Evolutionary conservation across 53 echinoderm and acorn worm genomes (phyloP), one percentile per base, ranked within the genome.

Genomic region (Henricia sp.): DNA sequence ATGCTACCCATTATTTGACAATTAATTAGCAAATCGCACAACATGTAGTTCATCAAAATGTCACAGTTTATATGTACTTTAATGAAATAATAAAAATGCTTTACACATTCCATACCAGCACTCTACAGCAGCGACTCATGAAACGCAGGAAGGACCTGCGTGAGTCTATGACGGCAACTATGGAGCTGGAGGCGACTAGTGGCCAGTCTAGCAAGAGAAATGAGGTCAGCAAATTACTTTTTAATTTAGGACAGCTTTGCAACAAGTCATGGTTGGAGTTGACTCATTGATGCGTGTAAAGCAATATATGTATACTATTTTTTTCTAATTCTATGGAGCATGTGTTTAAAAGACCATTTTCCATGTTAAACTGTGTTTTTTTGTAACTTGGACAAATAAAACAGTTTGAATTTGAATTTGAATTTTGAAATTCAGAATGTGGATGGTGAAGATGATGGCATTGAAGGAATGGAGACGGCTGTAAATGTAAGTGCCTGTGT

Each of bases 141-240:
- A 84, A 90, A 19, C 67, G 90, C 44, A 53, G 90, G 38, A 90
- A 90, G 64, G 75, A 90, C 59, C 28, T 90, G 71, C 52, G 85
- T 10, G 77, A 90, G 56, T 90, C 90, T 39, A 85, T 90, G 85
- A 69, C 90, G 50, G 77, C 88, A 40, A 82, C 42, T 25, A 67
- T 75, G 67, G 80, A 80, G 41, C 56, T 59, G 33, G 88, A 88
- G 70, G 68, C 43, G 38, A 56, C 70, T 2, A n/a, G n/a, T n/a
- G n/a, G n/a, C n/a, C 46, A 34, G 37, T 70, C 70, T 19, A 23
- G 40, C 27, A 58, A 16, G 27, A 28, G 36, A 10, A 48, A 21
- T n/a, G 65, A 19, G 38, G 74, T 73, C 32, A 50, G 72, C 34
- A 48, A 21, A 50, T 30, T 19, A 33, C 14, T 33, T n/a, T 46